phyloP scores from a whole-genome alignment of 2,797 vertebrate species.

The Gephyroberyx darwinii region DNA sequence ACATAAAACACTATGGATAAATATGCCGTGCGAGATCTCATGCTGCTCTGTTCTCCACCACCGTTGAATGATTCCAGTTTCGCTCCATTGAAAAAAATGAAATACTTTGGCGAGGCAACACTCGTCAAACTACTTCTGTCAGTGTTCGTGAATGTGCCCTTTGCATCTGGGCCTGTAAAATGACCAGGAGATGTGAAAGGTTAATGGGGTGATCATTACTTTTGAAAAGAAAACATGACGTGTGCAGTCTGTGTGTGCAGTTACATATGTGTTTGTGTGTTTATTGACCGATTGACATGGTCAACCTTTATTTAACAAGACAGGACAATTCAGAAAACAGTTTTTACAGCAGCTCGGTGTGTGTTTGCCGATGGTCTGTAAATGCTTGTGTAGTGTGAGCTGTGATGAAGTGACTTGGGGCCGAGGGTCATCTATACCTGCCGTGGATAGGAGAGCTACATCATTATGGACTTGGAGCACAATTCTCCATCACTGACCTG shows the following conservation, averaged over 20 bases:
- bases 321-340: not conserved
- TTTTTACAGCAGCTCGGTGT: not conserved
- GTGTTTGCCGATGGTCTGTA: not conserved
- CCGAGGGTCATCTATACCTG: conserved; percentile 37
- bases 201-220: not conserved
- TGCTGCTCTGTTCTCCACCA: conserved; percentile 40
- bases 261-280: not conserved
- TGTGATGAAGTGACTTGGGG: conserved; percentile 35
- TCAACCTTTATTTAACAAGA: conserved; percentile 4
- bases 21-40: conserved; percentile 38
- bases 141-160: not conserved
- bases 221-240: not conserved
- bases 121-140: not conserved
- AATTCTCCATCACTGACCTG: conserved; percentile 30
- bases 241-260: not conserved
- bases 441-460: conserved; percentile 28
- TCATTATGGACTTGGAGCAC: conserved; percentile 42
- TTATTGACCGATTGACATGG: not conserved
- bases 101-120: not conserved
- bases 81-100: conserved; percentile 28
- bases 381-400: not conserved
- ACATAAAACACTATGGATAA: conserved; percentile 66
- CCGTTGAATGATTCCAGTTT: conserved; percentile 31
- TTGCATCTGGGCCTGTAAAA: not conserved
- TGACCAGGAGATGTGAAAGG: not conserved